phyloP scores from a whole-genome alignment of 2,797 vertebrate genomes.

The Pseudochirops corinnae region DNA sequence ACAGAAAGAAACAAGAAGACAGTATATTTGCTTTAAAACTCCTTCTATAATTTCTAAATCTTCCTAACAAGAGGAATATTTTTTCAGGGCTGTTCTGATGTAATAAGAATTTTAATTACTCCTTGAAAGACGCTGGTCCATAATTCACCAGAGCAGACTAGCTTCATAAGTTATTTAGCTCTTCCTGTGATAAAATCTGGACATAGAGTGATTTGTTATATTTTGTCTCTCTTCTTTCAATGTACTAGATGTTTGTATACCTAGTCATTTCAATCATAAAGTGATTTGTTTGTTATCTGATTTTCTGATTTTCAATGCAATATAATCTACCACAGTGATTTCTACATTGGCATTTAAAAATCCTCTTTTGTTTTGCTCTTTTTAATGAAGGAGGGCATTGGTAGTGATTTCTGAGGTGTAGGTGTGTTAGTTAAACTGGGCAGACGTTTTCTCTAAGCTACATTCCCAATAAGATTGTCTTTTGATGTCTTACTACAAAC shows the following conservation, averaged over 20 bases:
- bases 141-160: conserved; percentile 76
- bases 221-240: conserved; percentile 68
- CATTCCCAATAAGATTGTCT: not conserved
- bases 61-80: conserved; percentile 73
- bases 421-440: not conserved
- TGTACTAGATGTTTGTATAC: conserved; percentile 61
- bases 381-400: not conserved
- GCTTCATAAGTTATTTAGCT: conserved; percentile 78
- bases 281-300: conserved; percentile 74
- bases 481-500: not conserved
- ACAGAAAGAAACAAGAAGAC: conserved; percentile 45
- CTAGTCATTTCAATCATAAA: conserved; percentile 74
- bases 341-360: not conserved
- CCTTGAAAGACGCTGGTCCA: conserved; percentile 70
- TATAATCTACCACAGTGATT: not conserved
- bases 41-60: conserved; percentile 73
- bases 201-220: conserved; percentile 59
- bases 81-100: conserved; percentile 74
- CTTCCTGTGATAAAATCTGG: conserved; percentile 75
- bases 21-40: conserved; percentile 78
- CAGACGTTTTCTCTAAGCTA: not conserved
- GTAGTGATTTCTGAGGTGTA: not conserved
- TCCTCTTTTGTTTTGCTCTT: not conserved
- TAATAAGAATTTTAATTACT: conserved; percentile 80
- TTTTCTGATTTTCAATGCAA: conserved; percentile 71